These are phyloP conservation scores for Calameuta pallipes DNA, from an alignment of 2,888 invertebrate genomes.

Conservation along the genomic window DNA sequence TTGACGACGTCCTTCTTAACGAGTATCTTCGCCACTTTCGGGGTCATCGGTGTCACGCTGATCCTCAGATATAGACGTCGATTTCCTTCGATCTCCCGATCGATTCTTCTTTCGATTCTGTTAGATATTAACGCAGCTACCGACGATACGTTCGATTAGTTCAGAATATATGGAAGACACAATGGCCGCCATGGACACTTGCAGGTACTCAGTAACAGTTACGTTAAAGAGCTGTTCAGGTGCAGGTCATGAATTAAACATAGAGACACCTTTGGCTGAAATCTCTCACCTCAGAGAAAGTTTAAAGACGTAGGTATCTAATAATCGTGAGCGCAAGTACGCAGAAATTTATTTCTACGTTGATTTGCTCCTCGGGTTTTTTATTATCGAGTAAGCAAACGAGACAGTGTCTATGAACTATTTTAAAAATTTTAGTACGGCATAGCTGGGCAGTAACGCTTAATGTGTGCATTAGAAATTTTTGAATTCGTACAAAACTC, in stretches of 20 bases:
- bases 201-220: constrained; percentile 26
- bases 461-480: background rate
- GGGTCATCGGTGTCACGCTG: background rate
- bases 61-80: background rate
- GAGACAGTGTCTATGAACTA: background rate
- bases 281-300: constrained; percentile 54
- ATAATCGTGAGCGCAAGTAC: background rate
- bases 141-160: background rate
- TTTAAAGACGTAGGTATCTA: constrained; percentile 33
- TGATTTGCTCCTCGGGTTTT: background rate
- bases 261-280: constrained; percentile 42
- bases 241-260: constrained; percentile 61
- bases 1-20: background rate
- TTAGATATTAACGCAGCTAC: too few relatives aligned
- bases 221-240: constrained; percentile 42
- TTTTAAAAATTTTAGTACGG: background rate
- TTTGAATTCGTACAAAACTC: background rate
- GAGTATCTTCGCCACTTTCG: too few relatives aligned
- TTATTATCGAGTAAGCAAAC: background rate
- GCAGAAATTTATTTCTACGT: background rate
- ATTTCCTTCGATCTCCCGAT: background rate
- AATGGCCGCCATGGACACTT: background rate
- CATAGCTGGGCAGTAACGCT: background rate
- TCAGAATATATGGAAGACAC: background rate
- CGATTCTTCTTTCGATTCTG: too few relatives aligned